These are phyloP conservation scores for Ornithoptera priamus DNA, from an alignment of 2,888 invertebrate genomes.

Conservation along the genomic window DNA sequence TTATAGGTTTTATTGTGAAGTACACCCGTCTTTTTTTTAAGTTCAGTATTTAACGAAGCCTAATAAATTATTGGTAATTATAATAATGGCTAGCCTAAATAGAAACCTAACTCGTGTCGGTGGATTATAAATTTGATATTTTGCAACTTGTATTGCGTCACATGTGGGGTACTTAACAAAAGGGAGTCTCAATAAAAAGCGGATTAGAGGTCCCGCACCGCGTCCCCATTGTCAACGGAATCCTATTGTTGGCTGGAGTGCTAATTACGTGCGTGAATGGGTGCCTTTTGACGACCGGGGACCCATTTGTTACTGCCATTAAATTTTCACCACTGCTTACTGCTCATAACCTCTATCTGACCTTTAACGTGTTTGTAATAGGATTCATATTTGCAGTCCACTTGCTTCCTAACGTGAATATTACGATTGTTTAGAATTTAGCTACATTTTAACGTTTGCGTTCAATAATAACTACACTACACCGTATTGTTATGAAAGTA, in stretches of 20 bases:
- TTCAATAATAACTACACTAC: not conserved
- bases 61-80: too few species aligned
- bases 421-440: not conserved
- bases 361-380: slow-evolving; percentile 3
- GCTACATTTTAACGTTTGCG: not conserved
- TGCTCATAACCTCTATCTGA: not conserved
- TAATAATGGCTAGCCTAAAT: too few species aligned
- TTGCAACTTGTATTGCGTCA: slow-evolving; percentile 11
- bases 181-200: slow-evolving; percentile 38
- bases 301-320: slow-evolving; percentile 27
- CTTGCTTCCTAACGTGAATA: not conserved
- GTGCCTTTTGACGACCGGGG: slow-evolving; percentile 48
- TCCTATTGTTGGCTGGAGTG: slow-evolving; percentile 56
- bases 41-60: too few species aligned
- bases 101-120: too few species aligned
- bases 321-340: not conserved
- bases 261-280: slow-evolving; percentile 65
- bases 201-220: slow-evolving; percentile 54
- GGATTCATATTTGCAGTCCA: not conserved
- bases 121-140: not conserved
- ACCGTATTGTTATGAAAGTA: not conserved
- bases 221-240: slow-evolving; percentile 53
- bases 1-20: too few species aligned
- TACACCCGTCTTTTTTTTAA: too few species aligned
- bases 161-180: slow-evolving; percentile 4